Evolutionary conservation across 2,888 invertebrate species (phyloP).

Genomic region (Drosophila conformis): DNA sequence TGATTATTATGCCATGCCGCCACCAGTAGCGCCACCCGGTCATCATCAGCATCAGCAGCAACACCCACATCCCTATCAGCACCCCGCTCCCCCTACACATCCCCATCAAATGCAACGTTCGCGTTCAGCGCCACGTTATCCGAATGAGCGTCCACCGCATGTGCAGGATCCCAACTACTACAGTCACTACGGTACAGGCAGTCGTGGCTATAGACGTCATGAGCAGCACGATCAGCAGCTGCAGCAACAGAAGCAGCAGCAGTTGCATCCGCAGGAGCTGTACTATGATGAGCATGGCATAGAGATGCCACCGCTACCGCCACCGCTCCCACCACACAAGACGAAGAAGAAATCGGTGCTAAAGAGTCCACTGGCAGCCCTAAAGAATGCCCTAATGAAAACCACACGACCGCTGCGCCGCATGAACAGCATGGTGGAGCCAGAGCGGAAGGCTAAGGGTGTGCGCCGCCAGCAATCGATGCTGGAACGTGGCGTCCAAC

Average conservation of each 20-base stretch:
- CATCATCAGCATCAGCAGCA: constrained; percentile 22
- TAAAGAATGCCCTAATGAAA: constrained; percentile 84
- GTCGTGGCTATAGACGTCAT: constrained; percentile 41
- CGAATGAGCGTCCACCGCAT: constrained; percentile 68
- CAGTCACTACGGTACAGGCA: constrained; percentile 62
- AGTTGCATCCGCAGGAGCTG: constrained; percentile 51
- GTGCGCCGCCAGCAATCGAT: constrained; percentile 84
- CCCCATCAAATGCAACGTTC: constrained; percentile 71
- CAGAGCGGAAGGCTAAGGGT: constrained; percentile 81
- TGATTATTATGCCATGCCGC: constrained; percentile 82
- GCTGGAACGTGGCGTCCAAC: constrained; percentile 83
- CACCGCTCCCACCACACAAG: constrained; percentile 75
- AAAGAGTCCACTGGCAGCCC: constrained; percentile 83
- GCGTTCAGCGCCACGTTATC: constrained; percentile 74
- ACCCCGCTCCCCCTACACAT: constrained; percentile 41
- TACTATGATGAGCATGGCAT: constrained; percentile 76
- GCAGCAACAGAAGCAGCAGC: not conserved
- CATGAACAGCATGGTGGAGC: constrained; percentile 85
- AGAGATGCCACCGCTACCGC: constrained; percentile 76
- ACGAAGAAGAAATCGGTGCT: constrained; percentile 84
- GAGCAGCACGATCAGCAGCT: constrained; percentile 17
- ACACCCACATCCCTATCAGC: constrained; percentile 8
- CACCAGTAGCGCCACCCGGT: constrained; percentile 44
- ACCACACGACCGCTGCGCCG: constrained; percentile 83
- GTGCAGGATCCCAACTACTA: constrained; percentile 77